phyloP scores from a whole-genome alignment of 2,888 invertebrate genomes.

The Parnassius orleans region DNA sequence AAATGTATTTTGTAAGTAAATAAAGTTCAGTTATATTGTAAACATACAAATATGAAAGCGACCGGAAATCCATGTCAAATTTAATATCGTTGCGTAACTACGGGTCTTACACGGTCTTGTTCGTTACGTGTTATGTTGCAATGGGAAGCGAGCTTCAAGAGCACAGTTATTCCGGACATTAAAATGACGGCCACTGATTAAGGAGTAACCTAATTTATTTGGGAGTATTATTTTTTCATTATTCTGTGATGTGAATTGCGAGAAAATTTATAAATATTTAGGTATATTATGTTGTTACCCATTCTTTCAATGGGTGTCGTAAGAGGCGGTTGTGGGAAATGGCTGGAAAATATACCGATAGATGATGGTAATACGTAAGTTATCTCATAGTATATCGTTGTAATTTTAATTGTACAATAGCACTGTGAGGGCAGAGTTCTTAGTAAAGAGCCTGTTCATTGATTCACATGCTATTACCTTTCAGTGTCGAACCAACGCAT shows the following conservation, averaged over 20 bases:
- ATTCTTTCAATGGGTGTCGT: too few species aligned
- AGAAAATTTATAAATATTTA: too few species aligned
- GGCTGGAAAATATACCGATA: too few species aligned
- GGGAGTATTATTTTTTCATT: not conserved
- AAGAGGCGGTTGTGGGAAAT: too few species aligned
- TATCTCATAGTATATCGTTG: too few species aligned
- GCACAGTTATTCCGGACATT: slow-evolving; percentile 14
- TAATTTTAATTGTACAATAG: too few species aligned
- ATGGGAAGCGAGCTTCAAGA: slow-evolving; percentile 12
- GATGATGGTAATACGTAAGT: too few species aligned
- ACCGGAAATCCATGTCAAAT: slow-evolving; percentile 13
- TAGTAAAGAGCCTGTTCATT: not conserved
- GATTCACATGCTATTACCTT: not conserved
- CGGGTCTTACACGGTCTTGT: not conserved
- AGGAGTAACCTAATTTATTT: not conserved
- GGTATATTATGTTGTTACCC: too few species aligned
- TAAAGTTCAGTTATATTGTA: not conserved
- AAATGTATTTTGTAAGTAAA: too few species aligned
- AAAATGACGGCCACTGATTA: slow-evolving; percentile 9
- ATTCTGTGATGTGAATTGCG: too few species aligned
- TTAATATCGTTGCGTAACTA: slow-evolving; percentile 8
- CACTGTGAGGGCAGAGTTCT: not conserved
- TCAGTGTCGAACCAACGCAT: too few species aligned
- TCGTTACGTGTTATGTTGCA: slow-evolving; percentile 16
- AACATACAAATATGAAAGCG: slow-evolving; percentile 1